Evolutionary conservation across 2,888 invertebrate species (phyloP).

Genomic region (Griposia aprilina): DNA sequence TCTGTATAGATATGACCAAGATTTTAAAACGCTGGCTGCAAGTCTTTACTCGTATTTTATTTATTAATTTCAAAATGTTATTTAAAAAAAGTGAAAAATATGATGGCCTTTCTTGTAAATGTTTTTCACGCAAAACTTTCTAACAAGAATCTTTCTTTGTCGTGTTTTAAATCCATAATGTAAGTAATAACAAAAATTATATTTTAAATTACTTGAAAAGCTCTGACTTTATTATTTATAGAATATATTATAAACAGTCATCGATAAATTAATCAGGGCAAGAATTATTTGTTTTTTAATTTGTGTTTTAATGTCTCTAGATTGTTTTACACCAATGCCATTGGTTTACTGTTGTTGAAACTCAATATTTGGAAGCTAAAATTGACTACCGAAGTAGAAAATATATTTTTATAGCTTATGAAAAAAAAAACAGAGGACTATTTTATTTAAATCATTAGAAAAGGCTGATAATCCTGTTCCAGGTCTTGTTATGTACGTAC

Average conservation of each 20-base stretch:
- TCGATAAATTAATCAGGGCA: neutral
- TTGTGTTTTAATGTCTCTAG: neutral
- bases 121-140: neutral
- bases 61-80: neutral
- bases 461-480: neutral
- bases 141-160: neutral
- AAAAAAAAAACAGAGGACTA: neutral
- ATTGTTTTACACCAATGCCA: neutral
- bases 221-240: neutral
- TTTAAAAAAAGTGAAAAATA: neutral
- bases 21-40: neutral
- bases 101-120: neutral
- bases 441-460: neutral
- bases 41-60: neutral
- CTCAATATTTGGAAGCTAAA: neutral
- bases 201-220: neutral
- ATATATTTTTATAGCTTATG: neutral
- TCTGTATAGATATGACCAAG: no score
- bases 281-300: no score
- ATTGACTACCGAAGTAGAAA: neutral
- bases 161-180: neutral
- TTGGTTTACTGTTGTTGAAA: neutral
- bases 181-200: neutral
- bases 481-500: neutral
- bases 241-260: neutral